phyloP scores from a whole-genome alignment of 2,797 vertebrate species.

The Catharus ustulatus region DNA sequence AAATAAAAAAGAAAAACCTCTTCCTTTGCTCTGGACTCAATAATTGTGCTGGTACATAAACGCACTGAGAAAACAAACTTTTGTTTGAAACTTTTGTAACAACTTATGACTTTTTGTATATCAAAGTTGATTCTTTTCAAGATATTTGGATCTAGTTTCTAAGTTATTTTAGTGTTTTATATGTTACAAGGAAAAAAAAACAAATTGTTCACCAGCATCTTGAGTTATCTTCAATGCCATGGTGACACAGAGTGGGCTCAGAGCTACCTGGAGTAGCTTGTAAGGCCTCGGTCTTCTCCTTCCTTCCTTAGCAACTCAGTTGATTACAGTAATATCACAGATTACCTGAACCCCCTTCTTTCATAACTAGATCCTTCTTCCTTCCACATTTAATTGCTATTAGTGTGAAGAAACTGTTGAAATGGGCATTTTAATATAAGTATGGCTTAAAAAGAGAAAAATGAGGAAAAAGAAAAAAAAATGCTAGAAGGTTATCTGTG shows the following conservation, averaged over 20 bases:
- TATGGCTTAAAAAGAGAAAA: conserved; percentile 85
- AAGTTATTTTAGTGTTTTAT: conserved; percentile 99
- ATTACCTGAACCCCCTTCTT: conserved; percentile 76
- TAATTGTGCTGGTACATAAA: conserved; percentile 98
- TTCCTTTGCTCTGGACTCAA: conserved; percentile 99
- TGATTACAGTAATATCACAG: conserved; percentile 76
- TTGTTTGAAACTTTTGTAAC: conserved; percentile 91
- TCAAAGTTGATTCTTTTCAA: conserved; percentile 96
- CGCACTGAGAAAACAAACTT: conserved; percentile 97
- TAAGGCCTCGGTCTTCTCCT: conserved; percentile 76
- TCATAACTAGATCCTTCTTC: conserved; percentile 89
- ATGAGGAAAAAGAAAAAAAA: conserved; percentile 74
- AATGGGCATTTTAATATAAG: conserved; percentile 92
- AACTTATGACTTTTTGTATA: conserved; percentile 98
- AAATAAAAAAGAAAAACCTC: conserved; percentile 80
- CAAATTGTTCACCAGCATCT: conserved; percentile 87
- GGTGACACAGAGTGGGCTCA: conserved; percentile 81
- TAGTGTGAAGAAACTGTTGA: conserved; percentile 95
- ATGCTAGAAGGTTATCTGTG: conserved; percentile 86
- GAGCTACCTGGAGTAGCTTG: conserved; percentile 93
- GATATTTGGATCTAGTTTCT: conserved; percentile 99
- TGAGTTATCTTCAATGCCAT: conserved; percentile 80
- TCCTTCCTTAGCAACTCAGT: conserved; percentile 86
- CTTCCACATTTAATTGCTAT: conserved; percentile 93
- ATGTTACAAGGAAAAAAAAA: conserved; percentile 82